These are phyloP conservation scores for Congeria kusceri DNA, from an alignment of 2,888 invertebrate species.

Conservation along the genomic window DNA sequence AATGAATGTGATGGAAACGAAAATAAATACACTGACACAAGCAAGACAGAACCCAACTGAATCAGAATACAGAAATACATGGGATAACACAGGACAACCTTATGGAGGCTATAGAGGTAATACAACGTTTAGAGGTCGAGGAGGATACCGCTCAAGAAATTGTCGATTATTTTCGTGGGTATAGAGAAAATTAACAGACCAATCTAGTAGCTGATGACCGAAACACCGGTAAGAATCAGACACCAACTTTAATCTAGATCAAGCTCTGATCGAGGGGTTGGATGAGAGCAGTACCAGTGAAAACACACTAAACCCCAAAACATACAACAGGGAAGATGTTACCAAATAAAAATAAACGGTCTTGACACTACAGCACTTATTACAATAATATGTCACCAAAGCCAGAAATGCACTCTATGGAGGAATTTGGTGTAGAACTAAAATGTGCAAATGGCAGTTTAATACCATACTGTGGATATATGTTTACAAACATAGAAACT, in stretches of 20 bases:
- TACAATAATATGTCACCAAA: background rate
- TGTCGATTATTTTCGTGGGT: background rate
- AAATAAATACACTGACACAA: background rate
- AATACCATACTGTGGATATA: constrained; percentile 20
- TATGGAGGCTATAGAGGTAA: background rate
- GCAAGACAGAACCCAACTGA: no score
- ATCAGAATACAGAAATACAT: no score
- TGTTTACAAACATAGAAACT: background rate
- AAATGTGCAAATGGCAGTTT: constrained; percentile 11
- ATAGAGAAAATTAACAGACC: background rate
- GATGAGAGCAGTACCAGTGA: background rate
- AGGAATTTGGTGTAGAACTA: background rate
- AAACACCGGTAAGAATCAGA: background rate
- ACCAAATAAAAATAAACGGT: background rate
- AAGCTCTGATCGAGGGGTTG: no score
- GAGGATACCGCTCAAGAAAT: background rate
- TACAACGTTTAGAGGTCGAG: background rate
- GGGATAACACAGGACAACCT: no score
- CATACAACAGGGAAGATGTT: background rate
- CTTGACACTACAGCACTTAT: constrained; percentile 3
- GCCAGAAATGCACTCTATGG: background rate
- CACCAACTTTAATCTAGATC: background rate
- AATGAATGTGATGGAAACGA: background rate
- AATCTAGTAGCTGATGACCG: background rate
- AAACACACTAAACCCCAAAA: background rate